Percentiles rank a stretch among this genome's conserved stretches.
Conservation (phyloP, 2,888 invertebrate genomes). For the Urechis unicinctus region DNA sequence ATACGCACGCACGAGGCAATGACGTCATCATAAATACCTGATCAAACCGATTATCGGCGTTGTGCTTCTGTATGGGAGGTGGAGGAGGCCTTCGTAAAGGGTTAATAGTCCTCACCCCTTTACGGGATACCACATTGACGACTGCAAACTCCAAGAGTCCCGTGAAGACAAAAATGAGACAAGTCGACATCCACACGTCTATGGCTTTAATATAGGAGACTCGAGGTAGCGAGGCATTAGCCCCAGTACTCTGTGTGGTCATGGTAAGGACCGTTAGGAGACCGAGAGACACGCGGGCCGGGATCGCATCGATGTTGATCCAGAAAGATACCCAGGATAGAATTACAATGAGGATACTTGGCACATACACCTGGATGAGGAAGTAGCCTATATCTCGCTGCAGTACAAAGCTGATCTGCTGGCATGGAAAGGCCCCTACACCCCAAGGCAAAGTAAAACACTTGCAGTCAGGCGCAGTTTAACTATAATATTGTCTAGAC, state of each 20-base stretch:
- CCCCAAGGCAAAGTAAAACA: neutral
- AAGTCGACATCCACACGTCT: conserved; percentile 48
- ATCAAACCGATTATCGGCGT: conserved; percentile 4
- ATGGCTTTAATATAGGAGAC: conserved; percentile 90
- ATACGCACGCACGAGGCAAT: neutral
- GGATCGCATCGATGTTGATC: conserved; percentile 79
- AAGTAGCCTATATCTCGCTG: conserved; percentile 21
- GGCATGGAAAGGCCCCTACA: conserved; percentile 21
- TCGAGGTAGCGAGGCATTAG: conserved; percentile 81
- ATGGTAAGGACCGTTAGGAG: conserved; percentile 68
- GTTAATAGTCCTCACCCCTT: conserved; percentile 6
- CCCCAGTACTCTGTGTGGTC: conserved; percentile 86
- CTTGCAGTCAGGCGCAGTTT: neutral
- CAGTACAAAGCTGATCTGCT: conserved; percentile 19
- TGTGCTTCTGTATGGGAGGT: conserved; percentile 1
- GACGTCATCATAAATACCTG: conserved; percentile 5
- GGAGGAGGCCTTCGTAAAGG: conserved; percentile 1
- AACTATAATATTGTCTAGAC: too few relatives aligned
- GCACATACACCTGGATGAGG: conserved; percentile 21
- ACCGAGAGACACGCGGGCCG: conserved; percentile 79
- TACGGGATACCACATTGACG: conserved; percentile 25
- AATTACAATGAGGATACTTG: conserved; percentile 61
- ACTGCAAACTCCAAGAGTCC: conserved; percentile 27
- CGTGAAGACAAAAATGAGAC: conserved; percentile 25
- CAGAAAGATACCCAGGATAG: conserved; percentile 97